These are phyloP conservation scores for Eristalinus sepulchralis DNA, from an alignment of 2,888 invertebrate genomes.

Conservation along the genomic window DNA sequence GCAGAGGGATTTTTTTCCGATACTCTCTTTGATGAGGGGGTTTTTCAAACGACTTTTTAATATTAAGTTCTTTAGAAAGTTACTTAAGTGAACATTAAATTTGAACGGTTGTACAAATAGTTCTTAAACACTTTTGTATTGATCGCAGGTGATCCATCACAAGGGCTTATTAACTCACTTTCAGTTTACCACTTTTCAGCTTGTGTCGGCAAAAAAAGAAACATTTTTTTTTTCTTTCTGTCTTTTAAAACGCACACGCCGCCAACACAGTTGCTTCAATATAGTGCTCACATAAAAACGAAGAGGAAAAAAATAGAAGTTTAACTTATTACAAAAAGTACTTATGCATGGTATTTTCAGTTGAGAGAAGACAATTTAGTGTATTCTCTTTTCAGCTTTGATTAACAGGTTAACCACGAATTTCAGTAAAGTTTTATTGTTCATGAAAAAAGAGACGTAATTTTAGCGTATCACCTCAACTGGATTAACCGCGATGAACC, in stretches of 20 bases:
- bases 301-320: constrained; percentile 3
- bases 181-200: not conserved
- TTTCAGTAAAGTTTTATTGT: not conserved
- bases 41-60: constrained; percentile 42
- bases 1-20: constrained; percentile 41
- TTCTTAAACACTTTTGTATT: not conserved
- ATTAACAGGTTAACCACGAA: not conserved
- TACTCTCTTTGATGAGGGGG: constrained; percentile 43
- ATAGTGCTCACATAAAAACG: constrained; percentile 22
- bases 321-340: constrained; percentile 9
- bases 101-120: not conserved
- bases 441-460: constrained; percentile 22
- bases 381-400: not conserved
- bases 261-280: constrained; percentile 38
- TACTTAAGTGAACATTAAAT: constrained; percentile 17
- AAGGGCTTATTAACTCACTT: not conserved
- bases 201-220: constrained; percentile 34
- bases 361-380: not conserved
- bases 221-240: constrained; percentile 8
- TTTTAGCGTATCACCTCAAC: constrained; percentile 34
- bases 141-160: not conserved
- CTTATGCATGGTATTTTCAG: not conserved
- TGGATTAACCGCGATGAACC: constrained; percentile 66
- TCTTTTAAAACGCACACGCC: constrained; percentile 49
- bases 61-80: constrained; percentile 59